Conservation (phyloP, 2,888 invertebrate species). For the Netelia virgata region DNA sequence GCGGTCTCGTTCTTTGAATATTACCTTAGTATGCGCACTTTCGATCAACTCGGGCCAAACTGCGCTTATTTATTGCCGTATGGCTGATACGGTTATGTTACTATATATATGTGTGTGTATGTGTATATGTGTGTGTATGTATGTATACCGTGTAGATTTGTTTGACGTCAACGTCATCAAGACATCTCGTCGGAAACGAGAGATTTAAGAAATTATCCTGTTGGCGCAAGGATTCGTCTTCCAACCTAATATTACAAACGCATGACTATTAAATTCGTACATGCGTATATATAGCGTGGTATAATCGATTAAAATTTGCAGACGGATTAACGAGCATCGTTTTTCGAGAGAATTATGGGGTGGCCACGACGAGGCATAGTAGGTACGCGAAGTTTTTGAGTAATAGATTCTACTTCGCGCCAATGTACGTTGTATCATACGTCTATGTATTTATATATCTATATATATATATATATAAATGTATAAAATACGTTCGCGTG, state of each 20-base stretch:
- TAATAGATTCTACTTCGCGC: slow-evolving; percentile 70
- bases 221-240: not conserved
- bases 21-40: not conserved
- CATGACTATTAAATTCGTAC: slow-evolving; percentile 23
- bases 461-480: slow-evolving; percentile 42
- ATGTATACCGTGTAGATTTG: not conserved
- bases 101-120: not conserved
- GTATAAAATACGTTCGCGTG: slow-evolving; percentile 55
- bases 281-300: slow-evolving; percentile 34
- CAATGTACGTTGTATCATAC: slow-evolving; percentile 48
- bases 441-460: slow-evolving; percentile 42
- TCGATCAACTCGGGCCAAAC: not conserved
- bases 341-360: slow-evolving; percentile 67
- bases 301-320: slow-evolving; percentile 68
- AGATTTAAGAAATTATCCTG: slow-evolving; percentile 16
- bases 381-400: slow-evolving; percentile 68
- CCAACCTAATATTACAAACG: slow-evolving; percentile 61
- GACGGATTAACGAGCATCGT: slow-evolving; percentile 69
- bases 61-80: not conserved
- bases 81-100: not conserved
- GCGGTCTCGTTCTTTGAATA: not conserved
- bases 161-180: slow-evolving; percentile 13
- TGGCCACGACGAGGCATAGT: slow-evolving; percentile 49
- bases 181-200: not conserved
- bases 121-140: not conserved